phyloP scores from a whole-genome alignment of 2,113 vertebrate species.

The Saguinus imperator region DNA sequence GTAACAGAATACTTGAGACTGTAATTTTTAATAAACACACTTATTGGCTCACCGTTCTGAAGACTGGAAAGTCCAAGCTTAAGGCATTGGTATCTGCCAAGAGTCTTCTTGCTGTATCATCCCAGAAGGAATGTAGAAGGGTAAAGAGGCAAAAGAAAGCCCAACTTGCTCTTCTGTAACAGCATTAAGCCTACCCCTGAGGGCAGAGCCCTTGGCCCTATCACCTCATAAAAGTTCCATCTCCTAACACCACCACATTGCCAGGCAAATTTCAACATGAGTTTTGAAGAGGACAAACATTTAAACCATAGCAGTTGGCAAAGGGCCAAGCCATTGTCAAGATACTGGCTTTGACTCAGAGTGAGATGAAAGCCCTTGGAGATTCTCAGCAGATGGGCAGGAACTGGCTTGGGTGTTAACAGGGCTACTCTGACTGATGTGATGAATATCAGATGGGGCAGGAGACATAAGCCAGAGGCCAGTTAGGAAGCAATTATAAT shows the following conservation, averaged over 20 bases:
- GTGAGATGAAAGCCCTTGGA: not conserved
- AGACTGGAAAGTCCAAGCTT: not conserved
- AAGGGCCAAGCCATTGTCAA: not conserved
- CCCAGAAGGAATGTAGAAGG: not conserved
- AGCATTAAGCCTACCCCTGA: not conserved
- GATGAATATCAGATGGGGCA: not conserved
- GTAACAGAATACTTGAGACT: not conserved
- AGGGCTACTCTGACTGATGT: too few species aligned
- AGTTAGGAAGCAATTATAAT: too few species aligned
- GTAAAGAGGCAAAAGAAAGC: not conserved
- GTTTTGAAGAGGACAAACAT: not conserved
- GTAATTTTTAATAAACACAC: not conserved
- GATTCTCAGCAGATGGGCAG: not conserved
- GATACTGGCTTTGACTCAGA: not conserved
- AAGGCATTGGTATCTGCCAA: not conserved
- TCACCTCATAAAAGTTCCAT: not conserved
- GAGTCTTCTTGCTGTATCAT: not conserved
- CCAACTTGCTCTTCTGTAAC: too few species aligned
- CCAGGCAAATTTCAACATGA: not conserved
- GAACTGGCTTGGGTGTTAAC: not conserved
- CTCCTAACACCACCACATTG: not conserved
- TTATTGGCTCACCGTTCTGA: not conserved
- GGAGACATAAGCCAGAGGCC: not conserved
- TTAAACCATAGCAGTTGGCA: not conserved
- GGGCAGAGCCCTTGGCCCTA: not conserved